Evolutionary conservation across 2,797 vertebrate species (phyloP), one percentile per base, ranked within the genome.

Genomic region (Alectoris magna): DNA sequence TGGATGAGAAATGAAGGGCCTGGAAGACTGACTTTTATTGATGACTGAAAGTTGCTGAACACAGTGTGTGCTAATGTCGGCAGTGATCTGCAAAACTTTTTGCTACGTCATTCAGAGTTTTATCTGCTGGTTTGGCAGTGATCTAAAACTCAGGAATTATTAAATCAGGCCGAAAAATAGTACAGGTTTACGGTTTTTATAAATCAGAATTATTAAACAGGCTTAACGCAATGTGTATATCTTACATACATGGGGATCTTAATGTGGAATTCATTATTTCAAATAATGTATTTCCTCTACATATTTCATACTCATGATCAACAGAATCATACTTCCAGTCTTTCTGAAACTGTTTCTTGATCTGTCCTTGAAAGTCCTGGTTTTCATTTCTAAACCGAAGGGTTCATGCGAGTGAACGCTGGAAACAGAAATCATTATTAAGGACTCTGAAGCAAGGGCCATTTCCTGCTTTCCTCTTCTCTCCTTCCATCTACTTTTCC

Each of bases 1-100:
- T 99, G 99, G 99, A 99, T 99, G 99, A 99, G 97, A 96, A 99
- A 98, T 39, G 99, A 99, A 96, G 99, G 99, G 7, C 99, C 99
- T 0, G 99, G 99, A 14, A 98, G 99, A 72, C 92, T 99, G 56
- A 99, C 98, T 1, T 99, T 99, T 92, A 96, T 97, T 26, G 99
- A 99, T 44, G 99, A 99, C 80, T 99, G 95, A 99, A 27, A 49
- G 58, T 9, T 70, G 27, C 39, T 60, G 36, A 73, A 82, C 67
- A 81, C 55, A 39, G 70, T 27, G n/a, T 39, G 46, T 19, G 41
- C 91, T 89, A 18, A 71, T 64, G 84, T 62, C 69, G 73, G 55
- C 94, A 84, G 53, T 69, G 49, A 76, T 90, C 71, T 81, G 71
- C 82, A 82, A 34, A 96, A 96, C 74, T 91, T 96, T 59, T 94